Base-by-base conservation (phyloP, 2,113 vertebrate species). In the Clupea harengus region DNA sequence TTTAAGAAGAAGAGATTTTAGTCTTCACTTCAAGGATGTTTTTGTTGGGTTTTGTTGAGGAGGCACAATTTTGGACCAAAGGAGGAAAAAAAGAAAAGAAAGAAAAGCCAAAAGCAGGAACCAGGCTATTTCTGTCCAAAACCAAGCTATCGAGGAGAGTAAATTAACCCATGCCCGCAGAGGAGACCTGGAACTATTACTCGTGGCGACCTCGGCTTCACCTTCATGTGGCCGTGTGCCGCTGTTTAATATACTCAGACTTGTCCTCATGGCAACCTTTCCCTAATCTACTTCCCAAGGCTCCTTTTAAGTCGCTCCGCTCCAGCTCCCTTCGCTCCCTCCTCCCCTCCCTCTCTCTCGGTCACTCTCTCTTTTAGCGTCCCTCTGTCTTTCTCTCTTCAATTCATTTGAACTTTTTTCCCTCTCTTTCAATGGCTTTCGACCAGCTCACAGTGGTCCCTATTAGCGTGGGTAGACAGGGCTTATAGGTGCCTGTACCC, bases 221-320 rank as follows among this genome's bases (percentile, higher is more conserved):
- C 89, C 91, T 86, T 84, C 86, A 89, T 81, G 54, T 83, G 86
- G 57, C 4, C 45, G 75, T 81, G 32, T 67, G 50, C 82, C 52
- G n/a, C 54, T 81, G n/a, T 90, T 90, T 87, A 89, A 91, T 88
- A 84, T 85, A 89, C 72, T 18, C 81, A 10, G 82, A 90, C 89
- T 90, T 90, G 88, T 91, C 91, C 93, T 92, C 88, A 54, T 78
- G 85, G 86, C 91, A 90, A 87, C 90, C 85, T 89, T 89, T 85
- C 88, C 90, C 91, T 93, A 90, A 93, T 91, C 87, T 91, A 87
- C 91, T 85, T 85, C 91, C 89, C 85, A 81, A 54, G 85, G 89
- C 88, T 86, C 85, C 78, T 82, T 89, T 92, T 91, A 92, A 91
- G 92, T 89, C 89, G 84, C 86, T 85, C 10, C 45, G 88, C 91